Conservation (phyloP, 2,888 invertebrate genomes). For the Drosophila stalkeri region DNA sequence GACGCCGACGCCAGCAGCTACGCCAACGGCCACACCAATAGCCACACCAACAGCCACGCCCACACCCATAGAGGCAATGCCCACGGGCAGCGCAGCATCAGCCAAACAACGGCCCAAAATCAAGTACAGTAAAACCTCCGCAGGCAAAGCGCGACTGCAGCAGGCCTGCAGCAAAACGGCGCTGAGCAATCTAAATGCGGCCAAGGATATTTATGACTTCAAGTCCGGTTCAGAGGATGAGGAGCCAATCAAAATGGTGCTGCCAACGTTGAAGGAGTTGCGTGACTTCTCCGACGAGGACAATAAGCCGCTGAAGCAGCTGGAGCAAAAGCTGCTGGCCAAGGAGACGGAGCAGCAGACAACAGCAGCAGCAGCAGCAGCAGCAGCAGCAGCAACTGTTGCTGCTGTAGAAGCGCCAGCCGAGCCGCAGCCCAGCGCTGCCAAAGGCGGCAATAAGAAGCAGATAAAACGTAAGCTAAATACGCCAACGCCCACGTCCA, state of each 20-base stretch:
- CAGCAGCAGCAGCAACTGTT: background rate
- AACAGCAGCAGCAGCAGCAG: background rate
- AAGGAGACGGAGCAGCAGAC: conserved; percentile 15
- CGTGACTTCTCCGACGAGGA: conserved; percentile 84
- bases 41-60: conserved; percentile 24
- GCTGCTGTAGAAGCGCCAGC: background rate
- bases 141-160: conserved; percentile 65
- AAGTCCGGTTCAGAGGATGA: conserved; percentile 85
- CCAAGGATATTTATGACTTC: conserved; percentile 84
- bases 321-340: conserved; percentile 33
- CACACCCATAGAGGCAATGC: conserved; percentile 33
- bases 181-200: conserved; percentile 30
- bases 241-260: conserved; percentile 84
- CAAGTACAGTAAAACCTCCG: conserved; percentile 69
- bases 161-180: conserved; percentile 41
- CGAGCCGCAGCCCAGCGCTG: conserved; percentile 1
- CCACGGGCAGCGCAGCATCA: conserved; percentile 27
- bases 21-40: background rate
- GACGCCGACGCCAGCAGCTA: conserved; percentile 5
- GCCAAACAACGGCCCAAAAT: conserved; percentile 63
- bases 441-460: conserved; percentile 30
- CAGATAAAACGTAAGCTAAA: conserved; percentile 35
- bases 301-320: conserved; percentile 75
- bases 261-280: conserved; percentile 82
- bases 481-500: conserved; percentile 17